Base-by-base conservation (phyloP, 2,888 invertebrate genomes). In the Craniophora ligustri region DNA sequence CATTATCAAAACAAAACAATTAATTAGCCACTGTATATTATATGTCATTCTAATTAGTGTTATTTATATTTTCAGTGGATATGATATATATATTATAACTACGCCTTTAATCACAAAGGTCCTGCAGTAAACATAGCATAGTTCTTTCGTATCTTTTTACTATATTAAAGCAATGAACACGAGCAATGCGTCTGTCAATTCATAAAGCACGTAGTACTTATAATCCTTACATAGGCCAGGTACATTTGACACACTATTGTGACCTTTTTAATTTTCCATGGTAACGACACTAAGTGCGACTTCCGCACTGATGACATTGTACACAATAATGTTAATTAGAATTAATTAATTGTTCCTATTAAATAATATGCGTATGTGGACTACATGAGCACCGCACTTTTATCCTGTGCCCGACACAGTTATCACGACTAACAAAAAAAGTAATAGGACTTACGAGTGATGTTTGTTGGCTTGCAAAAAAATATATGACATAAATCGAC, bases 181-280 rank as follows among this genome's bases (percentile, higher is more conserved):
- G n/a, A n/a, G n/a, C n/a, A n/a, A n/a, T n/a, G n/a, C n/a, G n/a
- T n/a, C n/a, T n/a, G n/a, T n/a, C n/a, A n/a, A n/a, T n/a, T n/a
- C n/a, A n/a, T n/a, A 7, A 30, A 11, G 13, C 13, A 30, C 28
- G 11, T 11, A 30, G 8, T 14, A 15, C 31, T 15, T 15, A 15
- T 32, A 15, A 19, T 21, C 10, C 1, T 3, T 13, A 21, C 21
- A n/a, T 26, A 23, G 2, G n/a, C n/a, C 10, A 13, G 8, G 21
- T 21, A 36, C 34, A 32, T 67, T 36, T 53, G 44, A 36, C 44
- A 48, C 14, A 48, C 42, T 51, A 46, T 39, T 53, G 39, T 73
- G 83, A 81, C 82, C 82, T 82, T 82, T 77, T 81, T 58, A 77
- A 82, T 82, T 79, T 48, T 60, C 32, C 46, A 40, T 49, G 51